These are phyloP conservation scores for Nomada fucata DNA, from an alignment of 2,888 invertebrate species.

Conservation along the genomic window DNA sequence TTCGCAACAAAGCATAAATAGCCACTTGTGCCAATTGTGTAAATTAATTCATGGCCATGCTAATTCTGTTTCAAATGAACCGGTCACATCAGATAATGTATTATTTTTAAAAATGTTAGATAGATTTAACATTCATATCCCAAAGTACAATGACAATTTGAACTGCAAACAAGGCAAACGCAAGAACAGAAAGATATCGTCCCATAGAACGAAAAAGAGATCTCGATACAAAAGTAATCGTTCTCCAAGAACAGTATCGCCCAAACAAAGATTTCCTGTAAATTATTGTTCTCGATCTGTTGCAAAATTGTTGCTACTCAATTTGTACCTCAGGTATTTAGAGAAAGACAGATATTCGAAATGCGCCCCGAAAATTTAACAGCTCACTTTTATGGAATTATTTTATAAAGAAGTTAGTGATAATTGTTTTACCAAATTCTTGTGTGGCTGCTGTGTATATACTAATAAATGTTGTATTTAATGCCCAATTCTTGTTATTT, in stretches of 20 bases:
- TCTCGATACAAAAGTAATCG: background rate
- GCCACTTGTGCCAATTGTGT: background rate
- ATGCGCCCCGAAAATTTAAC: conserved; percentile 2
- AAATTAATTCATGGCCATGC: background rate
- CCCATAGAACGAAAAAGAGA: conserved; percentile 22
- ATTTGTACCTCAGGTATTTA: conserved; percentile 75
- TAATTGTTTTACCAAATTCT: conserved; percentile 52
- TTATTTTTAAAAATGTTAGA: conserved; percentile 25
- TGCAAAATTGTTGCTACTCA: conserved; percentile 75
- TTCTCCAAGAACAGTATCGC: conserved; percentile 2
- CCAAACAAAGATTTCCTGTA: background rate
- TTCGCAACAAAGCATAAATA: conserved; percentile 3
- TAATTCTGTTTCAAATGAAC: background rate
- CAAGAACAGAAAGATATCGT: conserved; percentile 1
- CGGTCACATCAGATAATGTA: conserved; percentile 17
- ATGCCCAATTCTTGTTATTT: conserved; percentile 52
- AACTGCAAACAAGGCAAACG: background rate
- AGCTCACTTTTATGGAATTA: conserved; percentile 26
- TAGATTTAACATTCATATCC: conserved; percentile 44
- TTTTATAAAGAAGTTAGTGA: conserved; percentile 32
- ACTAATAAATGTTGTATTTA: conserved; percentile 52
- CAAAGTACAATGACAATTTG: conserved; percentile 20
- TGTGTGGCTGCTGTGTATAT: conserved; percentile 53
- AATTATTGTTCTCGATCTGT: conserved; percentile 34
- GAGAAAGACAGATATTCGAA: conserved; percentile 68